These are phyloP conservation scores for Parapristionchus giblindavisi DNA, from an alignment of 2,888 invertebrate species.

Conservation along the genomic window DNA sequence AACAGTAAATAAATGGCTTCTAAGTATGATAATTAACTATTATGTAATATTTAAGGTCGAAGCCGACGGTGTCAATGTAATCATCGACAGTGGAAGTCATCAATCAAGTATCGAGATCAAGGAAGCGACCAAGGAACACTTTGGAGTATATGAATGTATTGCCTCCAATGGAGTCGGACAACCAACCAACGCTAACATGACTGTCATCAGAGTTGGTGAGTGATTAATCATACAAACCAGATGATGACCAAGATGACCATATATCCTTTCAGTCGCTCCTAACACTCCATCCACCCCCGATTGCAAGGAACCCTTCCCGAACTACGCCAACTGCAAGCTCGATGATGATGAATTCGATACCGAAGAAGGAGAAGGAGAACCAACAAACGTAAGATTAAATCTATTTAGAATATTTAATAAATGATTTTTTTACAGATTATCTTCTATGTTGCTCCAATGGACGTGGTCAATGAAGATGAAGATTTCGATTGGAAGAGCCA, in stretches of 20 bases:
- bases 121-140: conserved; percentile 45
- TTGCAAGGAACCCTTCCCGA: conserved; percentile 56
- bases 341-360: conserved; percentile 41
- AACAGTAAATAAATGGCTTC: background rate
- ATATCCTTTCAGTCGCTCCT: conserved; percentile 45
- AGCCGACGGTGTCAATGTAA: conserved; percentile 49
- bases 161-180: conserved; percentile 57
- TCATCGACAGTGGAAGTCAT: conserved; percentile 44
- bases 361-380: conserved; percentile 11
- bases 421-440: conserved; percentile 6
- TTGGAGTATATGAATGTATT: conserved; percentile 53
- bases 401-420: background rate
- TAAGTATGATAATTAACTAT: background rate
- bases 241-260: background rate
- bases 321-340: conserved; percentile 54
- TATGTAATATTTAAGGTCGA: conserved; percentile 44
- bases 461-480: conserved; percentile 6
- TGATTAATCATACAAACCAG: background rate
- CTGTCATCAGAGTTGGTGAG: conserved; percentile 51
- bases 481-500: conserved; percentile 32
- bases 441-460: conserved; percentile 30
- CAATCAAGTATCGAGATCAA: conserved; percentile 46
- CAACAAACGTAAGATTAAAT: background rate
- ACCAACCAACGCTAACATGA: conserved; percentile 46
- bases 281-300: conserved; percentile 46